These are phyloP conservation scores for Leptinotarsa undecemlineata DNA, from an alignment of 1,140 invertebrate species.

Conservation along the genomic window DNA sequence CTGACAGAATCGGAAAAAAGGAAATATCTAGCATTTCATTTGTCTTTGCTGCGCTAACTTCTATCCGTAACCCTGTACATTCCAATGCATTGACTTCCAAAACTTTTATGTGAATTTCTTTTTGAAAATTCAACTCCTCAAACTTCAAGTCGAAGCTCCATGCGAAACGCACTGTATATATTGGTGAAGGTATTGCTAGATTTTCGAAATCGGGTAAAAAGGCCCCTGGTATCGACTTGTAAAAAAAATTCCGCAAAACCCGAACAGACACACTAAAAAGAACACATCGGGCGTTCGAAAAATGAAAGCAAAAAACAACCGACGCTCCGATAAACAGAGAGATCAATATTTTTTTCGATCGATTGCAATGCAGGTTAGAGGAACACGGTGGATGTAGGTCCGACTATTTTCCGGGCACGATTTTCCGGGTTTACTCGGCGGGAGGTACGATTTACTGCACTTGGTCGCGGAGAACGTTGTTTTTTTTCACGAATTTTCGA, in stretches of 20 bases:
- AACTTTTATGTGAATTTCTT: too few relatives aligned
- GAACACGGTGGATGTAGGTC: slow-evolving; percentile 29
- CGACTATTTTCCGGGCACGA: not conserved
- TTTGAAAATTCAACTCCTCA: too few relatives aligned
- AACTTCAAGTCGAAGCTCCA: not conserved
- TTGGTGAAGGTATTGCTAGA: slow-evolving; percentile 21
- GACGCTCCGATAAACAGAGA: slow-evolving; percentile 35
- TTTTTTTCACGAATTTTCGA: slow-evolving; percentile 17
- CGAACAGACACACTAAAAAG: slow-evolving; percentile 45
- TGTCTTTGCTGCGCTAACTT: too few relatives aligned
- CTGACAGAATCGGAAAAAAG: too few relatives aligned
- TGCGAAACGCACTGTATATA: slow-evolving; percentile 24
- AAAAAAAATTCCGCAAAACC: slow-evolving; percentile 9
- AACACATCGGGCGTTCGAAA: slow-evolving; percentile 46
- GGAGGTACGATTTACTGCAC: slow-evolving; percentile 9
- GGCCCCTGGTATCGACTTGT: slow-evolving; percentile 27
- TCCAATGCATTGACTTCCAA: too few relatives aligned
- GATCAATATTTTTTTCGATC: slow-evolving; percentile 51
- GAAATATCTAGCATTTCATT: too few relatives aligned
- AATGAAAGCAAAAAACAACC: not conserved
- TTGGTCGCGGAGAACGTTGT: not conserved
- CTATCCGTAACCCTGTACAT: too few relatives aligned
- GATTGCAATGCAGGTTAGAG: slow-evolving; percentile 47
- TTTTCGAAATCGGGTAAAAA: slow-evolving; percentile 21
- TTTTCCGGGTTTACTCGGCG: slow-evolving; percentile 20